Base-by-base conservation (phyloP, 2,113 vertebrate genomes). In the Misgurnus anguillicaudatus region DNA sequence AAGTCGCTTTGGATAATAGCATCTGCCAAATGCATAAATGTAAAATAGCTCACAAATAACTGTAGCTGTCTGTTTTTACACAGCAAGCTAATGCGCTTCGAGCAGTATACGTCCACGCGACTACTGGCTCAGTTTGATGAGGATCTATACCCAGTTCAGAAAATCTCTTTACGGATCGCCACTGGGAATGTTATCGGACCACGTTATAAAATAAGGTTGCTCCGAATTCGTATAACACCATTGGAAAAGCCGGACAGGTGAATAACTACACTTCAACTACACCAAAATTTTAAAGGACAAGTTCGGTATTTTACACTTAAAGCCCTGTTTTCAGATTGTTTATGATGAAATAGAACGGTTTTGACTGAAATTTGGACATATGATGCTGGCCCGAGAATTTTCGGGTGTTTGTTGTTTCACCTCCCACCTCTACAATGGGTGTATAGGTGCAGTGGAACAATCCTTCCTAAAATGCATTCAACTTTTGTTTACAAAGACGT, bases 111-210 rank as follows among this genome's bases (percentile, higher is more conserved):
- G 3, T 92, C 94, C 84, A 93, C 93, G 0, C 92, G 93, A 21
- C 83, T 98, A 77, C 90, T 98, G 76, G 92, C 92, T 16, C 95
- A 95, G 86, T 98, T 99, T 3, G 89, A 94, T n/a, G 91, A 94
- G 55, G 95, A 98, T 61, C 81, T 96, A 63, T 90, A 92, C 36
- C 89, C 90, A 0, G 48, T 98, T 75, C 88, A 94, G 83, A 93
- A 92, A 71, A 91, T 98, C 86, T 96, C 95, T 8, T 74, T 99
- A 60, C 86, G 91, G 1, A 96, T 97, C 87, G 92, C 88, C 76
- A 98, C 94, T 0, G 93, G 94, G 17, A 93, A 94, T 21, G 60
- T 95, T 60, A 87, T 96, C 3, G 95, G 96, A 2, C 94, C 95
- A 0, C 94, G 91, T n/a, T 93, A 96, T 89, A 97, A 96, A 73